Base-by-base conservation (phyloP, 2,888 invertebrate species). In the Phaedon cochleariae region DNA sequence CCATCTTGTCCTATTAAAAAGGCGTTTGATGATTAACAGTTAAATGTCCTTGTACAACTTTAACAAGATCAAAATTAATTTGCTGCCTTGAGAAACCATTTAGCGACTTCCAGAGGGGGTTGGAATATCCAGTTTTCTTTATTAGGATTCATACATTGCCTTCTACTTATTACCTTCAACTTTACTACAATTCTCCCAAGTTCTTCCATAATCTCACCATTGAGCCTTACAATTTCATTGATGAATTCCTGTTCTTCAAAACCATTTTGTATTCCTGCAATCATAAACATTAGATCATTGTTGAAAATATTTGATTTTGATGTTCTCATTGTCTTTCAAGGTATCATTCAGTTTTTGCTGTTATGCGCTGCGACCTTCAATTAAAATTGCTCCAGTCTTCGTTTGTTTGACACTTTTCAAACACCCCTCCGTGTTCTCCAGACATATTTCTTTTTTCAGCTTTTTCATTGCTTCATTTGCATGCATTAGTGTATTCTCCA, bases 41-140 rank as follows among this genome's bases (percentile, higher is more conserved):
- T n/a, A n/a, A n/a, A n/a, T n/a, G n/a, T n/a, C n/a, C n/a, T n/a
- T n/a, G n/a, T n/a, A n/a, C n/a, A n/a, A n/a, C n/a, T n/a, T n/a
- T n/a, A n/a, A 41, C 2, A 4, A 48, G 21, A 3, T 57, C 57
- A 20, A 41, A 57, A 34, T 21, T 57, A 10, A 57, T 57, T 45
- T 9, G 29, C 15, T 48, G 20, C 34, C 53, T 53, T 60, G 12
- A 60, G 20, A 41, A 60, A 60, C 60, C 60, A 60, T 48, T 51
- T 52, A 22, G 60, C 45, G 4, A 60, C 34, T 17, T 22, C 34
- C 1, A 41, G 52, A 9, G 60, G 60, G 1, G 45, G 34, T 17
- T 59, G 59, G 3, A 60, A 45, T 21, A 60, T 22, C 60, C 53
- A 60, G 15, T 60, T 52, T 22, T 53, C 60, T 41, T 60, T 60